Base-by-base conservation (phyloP, 2,113 vertebrate species). In the Festucalex cinctus region DNA sequence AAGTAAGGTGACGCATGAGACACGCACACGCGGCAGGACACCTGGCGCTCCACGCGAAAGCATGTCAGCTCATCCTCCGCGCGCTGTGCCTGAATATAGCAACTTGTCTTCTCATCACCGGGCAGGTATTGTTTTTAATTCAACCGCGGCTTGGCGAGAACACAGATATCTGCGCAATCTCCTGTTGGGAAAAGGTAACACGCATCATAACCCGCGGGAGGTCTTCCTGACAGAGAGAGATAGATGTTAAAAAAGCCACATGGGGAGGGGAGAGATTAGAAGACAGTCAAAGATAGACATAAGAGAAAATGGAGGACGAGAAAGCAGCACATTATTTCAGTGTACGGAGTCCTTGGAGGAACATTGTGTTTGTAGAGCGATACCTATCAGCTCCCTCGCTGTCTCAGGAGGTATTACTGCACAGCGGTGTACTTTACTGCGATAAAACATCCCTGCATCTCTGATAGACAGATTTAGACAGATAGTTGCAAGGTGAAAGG, bases 1-100 rank as follows among this genome's bases (percentile, higher is more conserved):
- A 88, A 77, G 81, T 76, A 75, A 75, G 82, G 80, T 92, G 91
- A 92, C 86, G 87, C 85, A 91, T 78, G 88, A 81, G 69, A 86
- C 79, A 85, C 84, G 77, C 79, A 77, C 69, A 64, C 85, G 54
- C 90, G 12, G 76, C 83, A 70, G 86, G 90, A 75, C 59, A 70
- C 70, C 84, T 91, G 89, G 88, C 85, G 79, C 71, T 61, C 63
- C 61, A 67, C 63, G 46, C 60, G 64, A 68, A 62, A 9, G 51
- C 82, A 77, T 62, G 39, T 56, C 17, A 3, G n/a, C n/a, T 41
- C 39, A 48, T 48, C 70, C 59, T 39, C 44, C 16, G 24, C 56
- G 69, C 32, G 54, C 68, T 56, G 61, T 28, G 72, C 71, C 57
- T 69, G 62, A 69, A 69, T 64, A 22, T 65, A 69, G 71, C 69